Base-by-base conservation (phyloP, 2,888 invertebrate genomes). In the Phaedon cochleariae region DNA sequence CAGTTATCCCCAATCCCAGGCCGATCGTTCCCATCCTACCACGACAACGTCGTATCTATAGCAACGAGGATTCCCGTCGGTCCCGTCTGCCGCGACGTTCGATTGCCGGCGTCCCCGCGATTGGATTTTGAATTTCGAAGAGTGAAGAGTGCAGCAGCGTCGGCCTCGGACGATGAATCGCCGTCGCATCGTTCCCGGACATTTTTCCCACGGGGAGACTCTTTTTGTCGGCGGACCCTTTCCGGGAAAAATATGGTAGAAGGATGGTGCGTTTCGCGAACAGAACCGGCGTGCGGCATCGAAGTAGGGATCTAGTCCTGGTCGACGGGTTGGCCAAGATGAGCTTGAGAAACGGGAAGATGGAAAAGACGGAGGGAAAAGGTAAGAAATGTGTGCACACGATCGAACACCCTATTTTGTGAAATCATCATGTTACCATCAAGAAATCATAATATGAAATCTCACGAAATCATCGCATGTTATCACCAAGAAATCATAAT, bases 11-110 rank as follows among this genome's bases (percentile, higher is more conserved):
- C n/a, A 51, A 29, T 12, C 29, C 31, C 17, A 17, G 12, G 17
- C 65, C 71, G 71, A 72, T 59, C 73, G 71, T 71, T 73, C 64
- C 65, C 41, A 55, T 26, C 46, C 41, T 45, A 45, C 45, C 60
- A 55, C 65, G 61, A 65, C 62, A 49, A 60, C 64, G 41, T 59
- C 49, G 72, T 75, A 69, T 68, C 75, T 73, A 75, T 75, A 74
- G 74, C 73, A 73, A 74, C 75, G 71, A 54, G 61, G 52, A 62
- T 59, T 60, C 61, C 62, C 65, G 62, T 66, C 64, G 60, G 63
- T 18, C 57, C 34, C 52, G 55, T 54, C 62, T 61, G 58, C n/a
- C 65, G 62, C 67, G 58, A 62, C 48, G 31, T 34, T 54, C 54
- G 34, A 10, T 7, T 9, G 26, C n/a, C n/a, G n/a, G n/a, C 31